Percentiles rank a stretch among this genome's conserved stretches.
These are phyloP conservation scores for Hippolais icterina DNA, from an alignment of 2,113 vertebrate genomes.

Conservation along the genomic window DNA sequence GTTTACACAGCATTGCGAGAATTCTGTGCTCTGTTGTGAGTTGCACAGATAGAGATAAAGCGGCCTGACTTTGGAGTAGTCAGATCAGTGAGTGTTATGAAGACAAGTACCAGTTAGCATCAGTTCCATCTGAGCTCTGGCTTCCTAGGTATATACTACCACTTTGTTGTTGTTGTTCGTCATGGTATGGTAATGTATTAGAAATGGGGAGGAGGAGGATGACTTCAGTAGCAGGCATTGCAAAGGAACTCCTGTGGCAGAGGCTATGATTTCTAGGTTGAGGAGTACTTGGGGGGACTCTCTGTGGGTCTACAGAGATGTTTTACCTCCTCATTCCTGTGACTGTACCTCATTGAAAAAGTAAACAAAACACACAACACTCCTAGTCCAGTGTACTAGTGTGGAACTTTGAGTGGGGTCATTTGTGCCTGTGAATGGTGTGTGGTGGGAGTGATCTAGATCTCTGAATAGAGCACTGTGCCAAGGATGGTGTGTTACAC, in stretches of 20 bases:
- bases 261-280: neutral
- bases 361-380: neutral
- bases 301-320: neutral
- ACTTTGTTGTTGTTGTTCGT: neutral
- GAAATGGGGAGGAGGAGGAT: neutral
- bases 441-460: neutral
- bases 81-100: neutral
- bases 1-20: neutral
- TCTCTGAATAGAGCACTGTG: neutral
- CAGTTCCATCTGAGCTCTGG: neutral
- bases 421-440: neutral
- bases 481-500: neutral
- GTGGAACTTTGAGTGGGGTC: neutral
- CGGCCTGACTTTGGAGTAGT: neutral
- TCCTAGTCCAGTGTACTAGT: neutral
- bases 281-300: neutral
- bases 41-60: neutral
- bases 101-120: neutral
- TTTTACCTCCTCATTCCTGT: neutral
- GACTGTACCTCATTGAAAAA: neutral
- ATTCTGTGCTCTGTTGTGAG: neutral
- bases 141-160: neutral
- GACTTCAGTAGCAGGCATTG: neutral
- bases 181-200: neutral
- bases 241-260: neutral